phyloP scores from a whole-genome alignment of 2,888 invertebrate genomes.

The Parapristionchus giblindavisi region DNA sequence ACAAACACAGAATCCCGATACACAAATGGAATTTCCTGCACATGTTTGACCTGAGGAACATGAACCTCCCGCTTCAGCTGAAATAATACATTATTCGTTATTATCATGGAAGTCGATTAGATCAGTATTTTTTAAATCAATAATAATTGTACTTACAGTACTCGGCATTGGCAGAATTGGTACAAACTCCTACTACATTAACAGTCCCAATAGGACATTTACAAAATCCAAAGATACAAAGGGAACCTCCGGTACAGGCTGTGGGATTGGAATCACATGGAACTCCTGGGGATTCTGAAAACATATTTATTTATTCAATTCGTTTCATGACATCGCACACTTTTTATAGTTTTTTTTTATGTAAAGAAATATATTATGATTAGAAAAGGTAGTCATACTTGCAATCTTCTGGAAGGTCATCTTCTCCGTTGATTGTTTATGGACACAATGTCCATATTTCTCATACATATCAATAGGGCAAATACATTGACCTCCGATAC shows the following conservation, averaged over 20 bases:
- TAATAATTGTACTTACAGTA: not conserved
- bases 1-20: conserved; percentile 65
- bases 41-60: conserved; percentile 55
- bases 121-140: not conserved
- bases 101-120: not conserved
- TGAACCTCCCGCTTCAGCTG: conserved; percentile 61
- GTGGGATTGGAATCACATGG: conserved; percentile 41
- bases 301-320: not conserved
- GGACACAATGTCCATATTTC: conserved; percentile 3
- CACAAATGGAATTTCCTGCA: conserved; percentile 67
- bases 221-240: conserved; percentile 45
- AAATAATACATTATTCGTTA: conserved; percentile 11
- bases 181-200: conserved; percentile 25
- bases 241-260: conserved; percentile 49
- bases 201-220: conserved; percentile 46
- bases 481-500: conserved; percentile 25
- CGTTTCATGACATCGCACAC: not conserved
- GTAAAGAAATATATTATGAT: not conserved
- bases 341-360: not conserved
- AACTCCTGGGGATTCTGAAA: conserved; percentile 27
- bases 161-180: not conserved
- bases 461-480: conserved; percentile 1
- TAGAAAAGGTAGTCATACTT: not conserved
- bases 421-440: not conserved
- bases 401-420: conserved; percentile 35